Percentiles rank a stretch among this genome's conserved stretches.
Evolutionary conservation across 2,888 invertebrate species (phyloP).

Genomic region (Rhamnusium bicolor): DNA sequence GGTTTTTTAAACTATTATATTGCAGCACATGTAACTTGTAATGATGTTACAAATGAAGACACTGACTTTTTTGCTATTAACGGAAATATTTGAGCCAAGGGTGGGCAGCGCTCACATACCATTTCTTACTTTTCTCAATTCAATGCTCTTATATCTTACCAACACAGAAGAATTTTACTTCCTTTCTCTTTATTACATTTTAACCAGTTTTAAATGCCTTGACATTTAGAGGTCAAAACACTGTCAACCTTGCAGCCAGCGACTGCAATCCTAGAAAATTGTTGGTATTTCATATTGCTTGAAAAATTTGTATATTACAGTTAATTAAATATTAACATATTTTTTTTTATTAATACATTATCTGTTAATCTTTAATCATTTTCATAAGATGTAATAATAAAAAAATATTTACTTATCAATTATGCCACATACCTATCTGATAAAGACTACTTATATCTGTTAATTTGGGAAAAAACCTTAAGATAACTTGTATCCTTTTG

Average conservation of each 20-base stretch:
- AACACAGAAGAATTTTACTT: not conserved
- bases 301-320: not conserved
- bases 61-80: no score
- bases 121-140: not conserved
- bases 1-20: no score
- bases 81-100: no score
- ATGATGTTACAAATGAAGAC: no score
- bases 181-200: not conserved
- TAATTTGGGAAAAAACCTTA: not conserved
- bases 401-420: not conserved
- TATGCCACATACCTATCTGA: not conserved
- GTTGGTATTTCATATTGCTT: not conserved
- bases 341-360: not conserved
- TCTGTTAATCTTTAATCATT: not conserved
- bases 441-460: not conserved
- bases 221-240: not conserved
- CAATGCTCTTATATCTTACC: not conserved
- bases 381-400: not conserved
- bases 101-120: not conserved
- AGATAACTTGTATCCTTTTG: not conserved
- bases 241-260: not conserved
- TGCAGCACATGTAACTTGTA: no score
- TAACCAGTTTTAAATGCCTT: not conserved
- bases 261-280: not conserved
- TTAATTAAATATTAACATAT: no score